These are phyloP conservation scores for Metallyticus violacea DNA, from an alignment of 2,888 invertebrate species.

Conservation along the genomic window DNA sequence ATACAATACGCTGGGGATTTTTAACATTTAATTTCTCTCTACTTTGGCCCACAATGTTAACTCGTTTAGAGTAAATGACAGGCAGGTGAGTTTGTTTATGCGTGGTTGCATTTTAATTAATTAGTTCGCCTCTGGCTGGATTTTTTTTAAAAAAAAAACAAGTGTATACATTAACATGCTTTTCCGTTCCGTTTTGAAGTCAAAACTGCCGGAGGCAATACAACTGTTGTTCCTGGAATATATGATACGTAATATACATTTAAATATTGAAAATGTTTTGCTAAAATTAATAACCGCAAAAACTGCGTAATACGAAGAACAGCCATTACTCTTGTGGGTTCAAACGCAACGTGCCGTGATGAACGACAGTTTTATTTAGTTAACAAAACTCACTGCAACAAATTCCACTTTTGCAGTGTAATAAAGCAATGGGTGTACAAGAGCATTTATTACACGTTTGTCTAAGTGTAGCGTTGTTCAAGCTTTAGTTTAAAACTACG, in stretches of 20 bases:
- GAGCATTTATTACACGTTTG: too few relatives aligned
- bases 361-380: background rate
- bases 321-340: background rate
- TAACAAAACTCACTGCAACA: background rate
- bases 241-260: background rate
- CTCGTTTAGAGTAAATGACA: background rate
- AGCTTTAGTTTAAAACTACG: too few relatives aligned
- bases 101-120: background rate
- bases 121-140: background rate
- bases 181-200: background rate
- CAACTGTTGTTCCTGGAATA: background rate
- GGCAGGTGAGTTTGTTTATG: background rate
- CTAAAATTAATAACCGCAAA: background rate
- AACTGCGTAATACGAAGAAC: background rate
- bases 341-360: background rate
- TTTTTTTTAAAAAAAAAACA: background rate
- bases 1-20: background rate
- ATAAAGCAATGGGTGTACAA: background rate
- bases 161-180: background rate
- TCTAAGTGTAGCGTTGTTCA: too few relatives aligned
- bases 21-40: background rate
- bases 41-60: background rate
- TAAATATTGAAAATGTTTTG: background rate
- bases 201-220: background rate
- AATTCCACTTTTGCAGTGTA: background rate